Conservation (phyloP, 2,113 vertebrate genomes). For the Stigmatopora argus region DNA sequence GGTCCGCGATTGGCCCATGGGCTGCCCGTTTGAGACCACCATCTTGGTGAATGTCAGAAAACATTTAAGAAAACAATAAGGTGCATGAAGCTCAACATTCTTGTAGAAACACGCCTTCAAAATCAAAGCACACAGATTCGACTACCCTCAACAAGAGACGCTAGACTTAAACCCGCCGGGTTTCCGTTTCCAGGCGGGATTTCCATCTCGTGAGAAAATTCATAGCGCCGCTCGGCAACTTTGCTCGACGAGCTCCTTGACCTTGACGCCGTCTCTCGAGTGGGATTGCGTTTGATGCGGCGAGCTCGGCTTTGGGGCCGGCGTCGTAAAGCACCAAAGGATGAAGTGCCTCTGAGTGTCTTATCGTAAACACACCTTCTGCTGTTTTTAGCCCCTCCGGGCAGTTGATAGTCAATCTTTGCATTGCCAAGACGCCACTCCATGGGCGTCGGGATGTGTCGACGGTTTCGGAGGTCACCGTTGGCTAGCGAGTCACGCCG, state of each 20-base stretch:
- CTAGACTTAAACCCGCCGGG: not conserved
- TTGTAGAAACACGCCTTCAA: conserved; percentile 2
- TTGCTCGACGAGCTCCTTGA: conserved; percentile 27
- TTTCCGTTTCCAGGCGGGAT: conserved; percentile 6
- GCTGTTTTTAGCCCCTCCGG: conserved; percentile 16
- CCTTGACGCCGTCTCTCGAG: conserved; percentile 30
- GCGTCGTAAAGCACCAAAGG: conserved; percentile 25
- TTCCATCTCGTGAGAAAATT: conserved; percentile 17
- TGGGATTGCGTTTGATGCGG: conserved; percentile 30
- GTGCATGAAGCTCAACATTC: too few species aligned
- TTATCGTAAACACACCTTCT: conserved; percentile 54
- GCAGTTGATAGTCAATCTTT: conserved; percentile 20
- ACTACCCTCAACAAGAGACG: not conserved
- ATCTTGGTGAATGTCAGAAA: too few species aligned
- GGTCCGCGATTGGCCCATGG: too few species aligned
- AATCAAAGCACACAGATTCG: not conserved
- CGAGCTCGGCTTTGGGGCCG: conserved; percentile 19
- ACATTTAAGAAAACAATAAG: too few species aligned
- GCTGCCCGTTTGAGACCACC: too few species aligned
- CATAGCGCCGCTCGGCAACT: conserved; percentile 12
- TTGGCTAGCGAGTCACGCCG: too few species aligned
- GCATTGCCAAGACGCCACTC: conserved; percentile 23
- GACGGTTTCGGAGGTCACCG: too few species aligned
- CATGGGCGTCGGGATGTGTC: conserved; percentile 30
- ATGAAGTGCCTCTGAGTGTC: conserved; percentile 26